Evolutionary conservation across 2,888 invertebrate genomes (phyloP), one percentile per base, ranked within the genome.

Genomic region (Celastrina argiolus): DNA sequence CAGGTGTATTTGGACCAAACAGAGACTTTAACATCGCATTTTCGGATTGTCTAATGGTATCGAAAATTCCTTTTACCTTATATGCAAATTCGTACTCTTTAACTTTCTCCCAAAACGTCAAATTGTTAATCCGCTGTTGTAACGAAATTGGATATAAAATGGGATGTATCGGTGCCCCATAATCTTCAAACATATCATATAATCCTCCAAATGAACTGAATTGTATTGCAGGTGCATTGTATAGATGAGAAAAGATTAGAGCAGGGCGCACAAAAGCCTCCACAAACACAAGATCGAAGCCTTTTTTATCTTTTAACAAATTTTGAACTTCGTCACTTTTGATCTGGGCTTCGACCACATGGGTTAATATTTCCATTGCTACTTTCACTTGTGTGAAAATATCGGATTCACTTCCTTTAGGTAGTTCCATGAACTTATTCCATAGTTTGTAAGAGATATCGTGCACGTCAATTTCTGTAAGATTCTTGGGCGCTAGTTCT

Each of bases 401-500:
- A 65, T 71, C 68, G 56, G 63, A 63, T 61, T 68, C 56, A 42
- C 67, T 69, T 16, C 67, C 70, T 56, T 69, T 67, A 12, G 66
- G 66, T 14, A 65, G n/a, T 64, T 61, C 18, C 1, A 68, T 36
- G 56, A 72, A 70, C 22, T 63, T 39, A 26, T 69, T 61, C 72
- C 72, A 70, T 6, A 66, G 26, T 39, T 63, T 64, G 56, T 90
- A 87, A 0, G 84, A 81, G 8, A 79, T 14, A 42, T 82, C 75
- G 39, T 81, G 81, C 0, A 82, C 70, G 66, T 83, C 80, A 0
- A 85, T 82, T 75, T 84, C 81, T 7, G 76, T 81, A 0, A 82
- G 58, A 68, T 83, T 84, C 3, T 67, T 66, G 1, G 84, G 74
- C 1, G 76, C 10, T 63, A 71, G 36, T 0, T 88, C 83, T 34